Evolutionary conservation across 2,797 vertebrate genomes (phyloP), one percentile per base, ranked within the genome.

Genomic region (Lutra lutra): DNA sequence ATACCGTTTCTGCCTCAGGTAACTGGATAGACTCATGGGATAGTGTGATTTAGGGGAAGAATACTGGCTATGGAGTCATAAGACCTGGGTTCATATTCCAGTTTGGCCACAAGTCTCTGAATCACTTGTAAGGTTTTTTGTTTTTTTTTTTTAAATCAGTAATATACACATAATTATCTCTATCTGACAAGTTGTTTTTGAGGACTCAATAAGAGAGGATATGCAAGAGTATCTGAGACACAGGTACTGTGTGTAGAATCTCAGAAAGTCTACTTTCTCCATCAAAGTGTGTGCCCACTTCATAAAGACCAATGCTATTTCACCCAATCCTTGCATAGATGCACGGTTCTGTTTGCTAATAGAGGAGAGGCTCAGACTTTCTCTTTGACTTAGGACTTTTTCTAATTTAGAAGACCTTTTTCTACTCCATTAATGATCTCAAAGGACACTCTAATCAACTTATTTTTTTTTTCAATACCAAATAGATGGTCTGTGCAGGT

Each of bases 41-140:
- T 51, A 29, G 66, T 64, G 35, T 88, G 48, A 82, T 54, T 91
- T 72, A 89, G 23, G 83, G 62, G 38, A 87, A 95, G 58, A 86
- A 84, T 7, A 80, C 40, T 89, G 56, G 14, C 6, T 13, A 86
- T 14, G 29, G 51, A 82, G 29, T 86, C 20, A 79, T 4, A 90
- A 94, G 86, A 38, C 18, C 11, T 62, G 51, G 48, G 82, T 86
- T 97, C 87, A 95, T 94, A 82, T 94, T 92, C 40, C 35, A 92
- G 25, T 29, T 91, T 91, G 51, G 46, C 7, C 7, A 25, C 20
- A 46, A 72, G 46, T 84, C 29, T n/a, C 17, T 89, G 17, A 77
- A 62, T 88, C 23, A 88, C 70, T 73, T 90, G 51, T 29, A 68
- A 73, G 46, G n/a, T n/a, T n/a, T n/a, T n/a, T n/a, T 54, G 85